Conservation (phyloP, 2,888 invertebrate genomes). For the Chalcosyrphus nemorum region DNA sequence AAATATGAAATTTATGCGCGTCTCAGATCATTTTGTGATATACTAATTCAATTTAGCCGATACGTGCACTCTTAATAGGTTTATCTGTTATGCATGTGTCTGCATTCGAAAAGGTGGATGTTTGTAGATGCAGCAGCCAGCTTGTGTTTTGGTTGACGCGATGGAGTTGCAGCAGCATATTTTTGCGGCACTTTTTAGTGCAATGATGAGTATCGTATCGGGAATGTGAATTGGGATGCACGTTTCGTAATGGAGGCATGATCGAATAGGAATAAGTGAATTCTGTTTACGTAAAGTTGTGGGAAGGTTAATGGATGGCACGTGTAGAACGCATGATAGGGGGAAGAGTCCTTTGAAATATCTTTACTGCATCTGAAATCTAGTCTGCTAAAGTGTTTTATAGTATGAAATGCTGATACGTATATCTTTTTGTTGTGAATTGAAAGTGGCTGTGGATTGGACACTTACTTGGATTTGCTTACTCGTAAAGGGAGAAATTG, state of each 20-base stretch:
- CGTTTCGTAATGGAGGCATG: slow-evolving; percentile 8
- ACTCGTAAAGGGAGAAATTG: too few species aligned
- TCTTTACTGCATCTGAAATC: too few species aligned
- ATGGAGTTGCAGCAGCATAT: not conserved
- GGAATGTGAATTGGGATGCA: slow-evolving; percentile 6
- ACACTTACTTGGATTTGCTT: too few species aligned
- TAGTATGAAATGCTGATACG: too few species aligned
- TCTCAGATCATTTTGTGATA: slow-evolving; percentile 74
- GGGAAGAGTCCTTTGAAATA: too few species aligned
- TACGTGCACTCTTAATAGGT: slow-evolving; percentile 70
- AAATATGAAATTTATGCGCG: slow-evolving; percentile 76
- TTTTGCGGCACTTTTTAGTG: slow-evolving; percentile 18
- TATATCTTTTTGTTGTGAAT: too few species aligned
- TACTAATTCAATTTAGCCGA: slow-evolving; percentile 75
- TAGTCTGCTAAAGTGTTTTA: too few species aligned
- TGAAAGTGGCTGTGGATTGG: too few species aligned
- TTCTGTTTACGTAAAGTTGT: too few species aligned
- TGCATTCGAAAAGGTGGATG: slow-evolving; percentile 38
- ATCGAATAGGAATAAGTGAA: slow-evolving; percentile 8
- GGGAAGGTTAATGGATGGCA: too few species aligned
- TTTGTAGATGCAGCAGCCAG: slow-evolving; percentile 4
- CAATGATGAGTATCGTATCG: not conserved
- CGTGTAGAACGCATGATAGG: too few species aligned
- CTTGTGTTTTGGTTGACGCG: slow-evolving; percentile 2
- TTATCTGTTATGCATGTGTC: slow-evolving; percentile 55